Base-by-base conservation (phyloP, 2,113 vertebrate genomes). In the Mugil cephalus region DNA sequence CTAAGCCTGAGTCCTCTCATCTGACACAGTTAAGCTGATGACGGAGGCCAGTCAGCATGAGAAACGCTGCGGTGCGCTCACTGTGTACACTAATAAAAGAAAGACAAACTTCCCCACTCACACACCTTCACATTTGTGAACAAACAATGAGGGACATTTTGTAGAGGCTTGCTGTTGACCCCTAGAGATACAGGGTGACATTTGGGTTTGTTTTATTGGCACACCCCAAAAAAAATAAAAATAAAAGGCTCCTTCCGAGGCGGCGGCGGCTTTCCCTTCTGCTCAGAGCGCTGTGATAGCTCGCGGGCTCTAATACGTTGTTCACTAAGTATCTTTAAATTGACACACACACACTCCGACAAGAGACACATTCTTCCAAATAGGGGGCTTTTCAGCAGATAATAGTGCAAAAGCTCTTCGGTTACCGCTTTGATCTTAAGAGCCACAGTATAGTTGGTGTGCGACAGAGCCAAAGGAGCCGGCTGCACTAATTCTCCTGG, bases 401-500 rank as follows among this genome's bases (percentile, higher is more conserved):
- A 73, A 63, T 19, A 47, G 43, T 15, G 36, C 34, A 72, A 76
- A 45, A n/a, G 38, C 54, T 30, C 30, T 68, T 74, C 74, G 53
- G 21, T 14, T 36, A 72, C 47, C 0, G 34, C 71, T 82, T 78
- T 76, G 67, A 79, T 66, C 48, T 18, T 21, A 38, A 58, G 55
- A 72, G 66, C 15, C 17, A 46, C 52, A 50, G 42, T 50, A 56
- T 79, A 40, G 43, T 24, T 42, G 11, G 45, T 48, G 34, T 46
- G 17, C 50, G 67, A 64, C 66, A 6, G 36, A 79, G 67, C 48
- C 5, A 7, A 19, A 66, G 40, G 45, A 59, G 60, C 61, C 18
- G 61, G 73, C 46, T 65, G 48, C 67, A 81, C 58, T 38, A 34
- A 74, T 48, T 79, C 34, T 17, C 63, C 51, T 62, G 46, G 58